Base-by-base conservation (phyloP, 2,888 invertebrate species). In the Perithous albicinctus region DNA sequence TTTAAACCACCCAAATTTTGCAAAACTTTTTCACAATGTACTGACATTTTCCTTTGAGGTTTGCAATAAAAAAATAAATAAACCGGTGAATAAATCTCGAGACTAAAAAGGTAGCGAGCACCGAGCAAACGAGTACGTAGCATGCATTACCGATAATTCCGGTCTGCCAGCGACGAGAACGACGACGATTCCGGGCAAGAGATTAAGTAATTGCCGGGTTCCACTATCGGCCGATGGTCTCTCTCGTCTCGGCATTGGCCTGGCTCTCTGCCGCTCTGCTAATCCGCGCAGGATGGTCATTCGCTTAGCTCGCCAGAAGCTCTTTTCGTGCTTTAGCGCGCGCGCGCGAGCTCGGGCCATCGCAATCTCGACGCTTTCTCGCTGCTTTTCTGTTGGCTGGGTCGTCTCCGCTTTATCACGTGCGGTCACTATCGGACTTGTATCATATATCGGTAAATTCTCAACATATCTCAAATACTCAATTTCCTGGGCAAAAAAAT, bases 161-260 rank as follows among this genome's bases (percentile, higher is more conserved):
- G 74, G 67, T 78, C 74, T 59, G 79, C 26, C 61, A 35, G 48
- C 70, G 41, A 56, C 56, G 35, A 38, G 29, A 56, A 84, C 78
- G 66, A 80, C 83, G 87, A 87, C 87, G 88, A 88, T 89, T 86
- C 82, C 82, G 32, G 76, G 82, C 80, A 59, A 80, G 76, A 88
- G 88, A 89, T 90, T 89, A 89, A 89, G 88, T 89, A 89, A 90
- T 90, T 89, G 86, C 84, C 63, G 76, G 84, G 84, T 86, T 87
- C 83, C 86, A 84, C 89, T 89, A 88, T 89, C 88, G 86, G 56
- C 51, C 63, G 48, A 38, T 46, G 70, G 82, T 84, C 35, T 61
- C 12, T 84, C 35, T 61, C 12, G 63, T 67, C 80, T 77, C 81
- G 77, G 59, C 78, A 78, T 78, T 82, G 64, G 64, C 56, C 43